These are phyloP conservation scores for Drosophila pallidifrons DNA, from an alignment of 1,140 invertebrate species.

Conservation along the genomic window DNA sequence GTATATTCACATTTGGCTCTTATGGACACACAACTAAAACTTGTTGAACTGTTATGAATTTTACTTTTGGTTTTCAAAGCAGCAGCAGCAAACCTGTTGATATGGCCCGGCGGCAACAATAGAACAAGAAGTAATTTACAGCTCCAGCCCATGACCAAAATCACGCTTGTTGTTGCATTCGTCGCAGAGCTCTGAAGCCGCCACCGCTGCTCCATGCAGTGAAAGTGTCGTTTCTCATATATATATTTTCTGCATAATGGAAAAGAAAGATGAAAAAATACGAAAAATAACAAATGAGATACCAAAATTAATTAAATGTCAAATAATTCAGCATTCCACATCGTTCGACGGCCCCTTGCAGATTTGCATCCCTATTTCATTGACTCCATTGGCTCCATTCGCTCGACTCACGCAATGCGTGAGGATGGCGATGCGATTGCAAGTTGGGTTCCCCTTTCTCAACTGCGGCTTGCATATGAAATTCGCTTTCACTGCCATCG, in stretches of 20 bases:
- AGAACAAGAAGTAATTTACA: constrained; percentile 61
- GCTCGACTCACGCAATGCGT: constrained; percentile 63
- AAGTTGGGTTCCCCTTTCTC: constrained; percentile 13
- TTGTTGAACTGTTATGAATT: constrained; percentile 68
- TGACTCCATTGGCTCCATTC: not conserved
- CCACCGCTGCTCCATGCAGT: constrained; percentile 53
- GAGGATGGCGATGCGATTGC: constrained; percentile 10
- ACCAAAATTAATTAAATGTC: constrained; percentile 78
- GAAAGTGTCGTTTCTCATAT: constrained; percentile 81
- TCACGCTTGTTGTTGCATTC: constrained; percentile 44
- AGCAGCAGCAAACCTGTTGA: constrained; percentile 62
- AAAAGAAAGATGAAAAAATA: constrained; percentile 22
- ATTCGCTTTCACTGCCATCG: constrained; percentile 73
- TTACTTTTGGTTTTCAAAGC: constrained; percentile 64
- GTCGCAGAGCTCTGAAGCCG: constrained; percentile 21
- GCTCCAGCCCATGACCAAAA: constrained; percentile 15
- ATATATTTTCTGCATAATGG: constrained; percentile 38
- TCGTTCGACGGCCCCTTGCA: constrained; percentile 25
- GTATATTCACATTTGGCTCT: constrained; percentile 56
- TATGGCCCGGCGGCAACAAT: constrained; percentile 46
- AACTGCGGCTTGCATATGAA: constrained; percentile 54
- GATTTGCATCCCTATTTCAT: constrained; percentile 62
- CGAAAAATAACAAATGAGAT: constrained; percentile 32
- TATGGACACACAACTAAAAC: constrained; percentile 59
- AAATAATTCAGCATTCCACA: constrained; percentile 72